Conservation (phyloP, 2,888 invertebrate species). For the Heliconius hortense region DNA sequence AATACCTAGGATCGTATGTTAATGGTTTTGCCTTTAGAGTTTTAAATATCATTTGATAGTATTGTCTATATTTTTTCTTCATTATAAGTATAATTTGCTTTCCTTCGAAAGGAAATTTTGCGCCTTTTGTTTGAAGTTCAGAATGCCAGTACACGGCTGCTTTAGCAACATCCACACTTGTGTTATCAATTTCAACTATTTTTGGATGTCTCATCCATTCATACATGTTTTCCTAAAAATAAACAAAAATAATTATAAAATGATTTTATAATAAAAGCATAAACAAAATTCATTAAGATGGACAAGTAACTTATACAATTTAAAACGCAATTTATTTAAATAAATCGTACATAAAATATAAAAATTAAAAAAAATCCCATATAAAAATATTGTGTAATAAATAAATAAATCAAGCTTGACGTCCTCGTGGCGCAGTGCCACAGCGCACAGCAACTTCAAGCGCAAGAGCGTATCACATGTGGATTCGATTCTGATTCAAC, state of each 20-base stretch:
- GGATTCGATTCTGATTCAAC: too few species aligned
- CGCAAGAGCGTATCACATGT: too few species aligned
- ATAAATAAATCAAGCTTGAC: too few species aligned
- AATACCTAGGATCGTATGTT: conserved; percentile 74
- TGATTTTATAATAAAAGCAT: too few species aligned
- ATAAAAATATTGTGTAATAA: too few species aligned
- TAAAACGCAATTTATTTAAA: too few species aligned
- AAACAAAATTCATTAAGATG: too few species aligned
- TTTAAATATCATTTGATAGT: conserved; percentile 78
- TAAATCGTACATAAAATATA: too few species aligned
- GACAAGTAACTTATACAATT: background rate
- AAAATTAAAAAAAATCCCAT: too few species aligned
- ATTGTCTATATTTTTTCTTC: conserved; percentile 76
- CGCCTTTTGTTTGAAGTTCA: conserved; percentile 59
- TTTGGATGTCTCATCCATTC: conserved; percentile 77
- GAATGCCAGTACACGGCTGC: conserved; percentile 74
- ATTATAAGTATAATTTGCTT: conserved; percentile 76
- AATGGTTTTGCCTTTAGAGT: conserved; percentile 73
- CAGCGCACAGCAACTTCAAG: too few species aligned
- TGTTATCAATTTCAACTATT: conserved; percentile 71
- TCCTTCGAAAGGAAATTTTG: conserved; percentile 72
- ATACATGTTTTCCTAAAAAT: conserved; percentile 68
- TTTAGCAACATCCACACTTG: conserved; percentile 72
- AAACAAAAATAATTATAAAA: conserved; percentile 28
- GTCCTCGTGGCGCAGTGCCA: too few species aligned